A percentile compares a stretch with the other conserved stretches of the same genome.
Evolutionary conservation across 2,888 invertebrate species (phyloP).

Genomic region (Phyto melanocephala): DNA sequence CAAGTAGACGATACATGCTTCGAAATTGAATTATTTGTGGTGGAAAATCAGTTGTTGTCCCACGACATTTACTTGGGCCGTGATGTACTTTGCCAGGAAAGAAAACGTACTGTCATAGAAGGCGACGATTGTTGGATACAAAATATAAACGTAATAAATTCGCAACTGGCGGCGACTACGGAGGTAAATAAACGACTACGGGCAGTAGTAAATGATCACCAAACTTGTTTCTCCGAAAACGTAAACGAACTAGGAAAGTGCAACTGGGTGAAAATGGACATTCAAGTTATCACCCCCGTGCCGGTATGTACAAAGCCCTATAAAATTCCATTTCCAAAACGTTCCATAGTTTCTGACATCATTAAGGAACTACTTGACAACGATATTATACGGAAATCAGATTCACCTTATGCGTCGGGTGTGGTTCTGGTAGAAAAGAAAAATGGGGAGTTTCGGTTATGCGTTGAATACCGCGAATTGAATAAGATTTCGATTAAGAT

Average conservation of each 20-base stretch:
- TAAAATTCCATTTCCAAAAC: conserved; percentile 59
- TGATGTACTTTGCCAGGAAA: conserved; percentile 33
- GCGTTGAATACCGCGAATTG: conserved; percentile 45
- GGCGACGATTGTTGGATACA: conserved; percentile 43
- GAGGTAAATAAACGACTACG: conserved; percentile 9
- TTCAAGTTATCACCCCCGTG: conserved; percentile 10
- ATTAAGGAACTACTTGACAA: conserved; percentile 41
- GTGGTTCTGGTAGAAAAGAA: no score
- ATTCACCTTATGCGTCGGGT: conserved; percentile 60
- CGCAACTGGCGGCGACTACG: neutral
- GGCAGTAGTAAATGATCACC: conserved; percentile 5
- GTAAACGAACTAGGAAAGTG: conserved; percentile 49
- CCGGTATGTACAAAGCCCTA: conserved; percentile 57
- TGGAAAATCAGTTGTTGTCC: conserved; percentile 5
- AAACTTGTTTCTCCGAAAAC: conserved; percentile 28
- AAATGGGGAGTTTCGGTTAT: conserved; percentile 61
- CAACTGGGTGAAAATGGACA: conserved; percentile 51
- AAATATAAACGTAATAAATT: neutral
- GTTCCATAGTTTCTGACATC: conserved; percentile 39
- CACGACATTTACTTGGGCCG: conserved; percentile 3
- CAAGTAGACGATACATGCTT: neutral
- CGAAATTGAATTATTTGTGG: conserved; percentile 4
- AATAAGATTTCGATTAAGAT: conserved; percentile 55
- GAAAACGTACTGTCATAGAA: conserved; percentile 43
- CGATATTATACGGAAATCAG: conserved; percentile 56